phyloP scores from a whole-genome alignment of 2,797 vertebrate species.

The Erpetoichthys calabaricus region DNA sequence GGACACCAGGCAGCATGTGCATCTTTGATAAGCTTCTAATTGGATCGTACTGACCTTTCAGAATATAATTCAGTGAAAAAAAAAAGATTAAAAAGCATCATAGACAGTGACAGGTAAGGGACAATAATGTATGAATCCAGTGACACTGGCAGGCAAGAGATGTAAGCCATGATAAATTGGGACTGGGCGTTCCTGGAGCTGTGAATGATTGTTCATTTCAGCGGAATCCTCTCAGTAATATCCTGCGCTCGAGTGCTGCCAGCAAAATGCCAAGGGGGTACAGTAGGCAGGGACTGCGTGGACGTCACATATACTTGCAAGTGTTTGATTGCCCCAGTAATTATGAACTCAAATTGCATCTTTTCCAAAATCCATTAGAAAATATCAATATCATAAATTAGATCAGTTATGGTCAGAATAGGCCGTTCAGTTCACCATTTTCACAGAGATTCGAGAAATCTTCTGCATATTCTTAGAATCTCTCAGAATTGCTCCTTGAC shows the following conservation, averaged over 20 bases:
- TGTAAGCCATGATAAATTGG: conserved; percentile 62
- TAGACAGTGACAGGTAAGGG: conserved; percentile 58
- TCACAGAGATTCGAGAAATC: too few species aligned
- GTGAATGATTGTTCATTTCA: conserved; percentile 47
- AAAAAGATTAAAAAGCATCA: conserved; percentile 62
- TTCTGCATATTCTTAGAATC: too few species aligned
- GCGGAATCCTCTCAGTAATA: conserved; percentile 34
- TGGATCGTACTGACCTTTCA: conserved; percentile 82
- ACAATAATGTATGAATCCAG: conserved; percentile 56
- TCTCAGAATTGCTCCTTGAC: too few species aligned
- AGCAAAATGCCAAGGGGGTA: not conserved
- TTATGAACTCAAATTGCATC: too few species aligned
- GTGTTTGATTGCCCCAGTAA: too few species aligned
- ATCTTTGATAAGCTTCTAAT: conserved; percentile 88
- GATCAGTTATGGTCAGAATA: too few species aligned
- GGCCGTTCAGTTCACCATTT: too few species aligned
- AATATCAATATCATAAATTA: too few species aligned
- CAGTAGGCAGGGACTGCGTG: too few species aligned
- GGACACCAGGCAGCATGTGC: conserved; percentile 54
- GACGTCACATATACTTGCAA: too few species aligned
- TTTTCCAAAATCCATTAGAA: too few species aligned
- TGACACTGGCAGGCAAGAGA: conserved; percentile 52
- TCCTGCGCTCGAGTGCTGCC: conserved; percentile 24
- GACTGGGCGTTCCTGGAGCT: conserved; percentile 32
- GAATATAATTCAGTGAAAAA: conserved; percentile 49